phyloP scores from a whole-genome alignment of 2,888 invertebrate genomes.

The Dichetophora obliterata region DNA sequence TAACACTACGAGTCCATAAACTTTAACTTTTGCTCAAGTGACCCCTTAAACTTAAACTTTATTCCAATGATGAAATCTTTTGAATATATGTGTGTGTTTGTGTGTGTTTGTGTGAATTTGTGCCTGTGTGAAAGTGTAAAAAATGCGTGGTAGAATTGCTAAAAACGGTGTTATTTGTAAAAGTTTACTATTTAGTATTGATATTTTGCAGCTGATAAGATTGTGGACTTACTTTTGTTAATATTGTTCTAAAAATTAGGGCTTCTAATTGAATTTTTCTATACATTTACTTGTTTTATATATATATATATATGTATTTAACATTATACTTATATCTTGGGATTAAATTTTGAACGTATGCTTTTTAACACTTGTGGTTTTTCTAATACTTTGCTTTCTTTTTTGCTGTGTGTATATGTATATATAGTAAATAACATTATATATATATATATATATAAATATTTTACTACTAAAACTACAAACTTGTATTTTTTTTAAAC shows the following conservation, averaged over 20 bases:
- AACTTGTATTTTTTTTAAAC: constrained; percentile 20
- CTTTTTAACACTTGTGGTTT: constrained; percentile 7
- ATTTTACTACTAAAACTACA: constrained; percentile 32
- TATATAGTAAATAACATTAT: too few species aligned
- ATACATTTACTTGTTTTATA: constrained; percentile 8
- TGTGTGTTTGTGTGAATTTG: too few species aligned
- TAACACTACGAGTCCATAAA: too few species aligned
- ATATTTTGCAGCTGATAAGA: background rate
- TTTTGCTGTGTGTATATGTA: constrained; percentile 18
- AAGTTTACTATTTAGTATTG: background rate
- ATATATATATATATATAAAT: constrained; percentile 19
- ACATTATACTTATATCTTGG: background rate
- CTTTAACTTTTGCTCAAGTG: too few species aligned
- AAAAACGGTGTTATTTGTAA: background rate
- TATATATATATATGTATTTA: constrained; percentile 8
- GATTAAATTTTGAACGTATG: background rate
- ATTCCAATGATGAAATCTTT: too few species aligned
- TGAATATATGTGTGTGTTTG: too few species aligned
- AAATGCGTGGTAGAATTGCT: background rate
- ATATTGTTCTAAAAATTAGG: background rate
- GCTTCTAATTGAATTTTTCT: constrained; percentile 5
- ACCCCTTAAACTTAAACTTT: too few species aligned
- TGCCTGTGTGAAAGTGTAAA: background rate
- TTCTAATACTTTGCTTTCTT: constrained; percentile 32
- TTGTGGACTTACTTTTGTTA: background rate